Base-by-base conservation (phyloP, 2,113 vertebrate genomes). In the Macquaria australasica region DNA sequence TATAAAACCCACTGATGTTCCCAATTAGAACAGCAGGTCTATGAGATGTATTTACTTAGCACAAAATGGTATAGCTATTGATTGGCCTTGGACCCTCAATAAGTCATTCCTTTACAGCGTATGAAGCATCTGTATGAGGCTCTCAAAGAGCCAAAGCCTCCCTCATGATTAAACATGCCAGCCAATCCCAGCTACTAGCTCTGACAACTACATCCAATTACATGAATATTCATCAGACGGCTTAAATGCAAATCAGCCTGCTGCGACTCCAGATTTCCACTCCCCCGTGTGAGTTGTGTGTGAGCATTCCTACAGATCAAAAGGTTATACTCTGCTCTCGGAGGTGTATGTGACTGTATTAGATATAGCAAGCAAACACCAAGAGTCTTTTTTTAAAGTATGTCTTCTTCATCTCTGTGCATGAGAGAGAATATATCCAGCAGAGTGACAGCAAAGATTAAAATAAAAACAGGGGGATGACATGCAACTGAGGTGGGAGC, bases 191-290 rank as follows among this genome's bases (percentile, higher is more conserved):
- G 70, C 87, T 87, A 48, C 50, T 2, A 66, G 87, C 85, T 81
- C 78, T 90, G 91, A 89, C 88, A 86, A 86, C 90, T 88, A 84
- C 91, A 89, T 88, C 87, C 82, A 88, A 80, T 72, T 25, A 75
- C 77, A 92, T 93, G 88, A 87, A 95, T 95, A 94, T 93, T 94
- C 92, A 94, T 84, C 62, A 81, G 20, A 74, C 66, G 15, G 79
- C 89, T 92, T 88, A 56, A 86, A 89, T 78, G 94, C 81, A 91
- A 93, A 93, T 90, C 58, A 51, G 37, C 84, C 91, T 78, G 87
- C 88, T 87, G 83, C 51, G 73, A 86, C 87, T 84, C 75, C 82
- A 88, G 66, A 85, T 86, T 91, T 76, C 67, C 75, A 59, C 73
- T 69, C 64, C 78, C 77, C 50, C 8, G 39, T 87, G 85, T 73